Base-by-base conservation (phyloP, 2,797 vertebrate species). In the Phataginus tetradactyla region DNA sequence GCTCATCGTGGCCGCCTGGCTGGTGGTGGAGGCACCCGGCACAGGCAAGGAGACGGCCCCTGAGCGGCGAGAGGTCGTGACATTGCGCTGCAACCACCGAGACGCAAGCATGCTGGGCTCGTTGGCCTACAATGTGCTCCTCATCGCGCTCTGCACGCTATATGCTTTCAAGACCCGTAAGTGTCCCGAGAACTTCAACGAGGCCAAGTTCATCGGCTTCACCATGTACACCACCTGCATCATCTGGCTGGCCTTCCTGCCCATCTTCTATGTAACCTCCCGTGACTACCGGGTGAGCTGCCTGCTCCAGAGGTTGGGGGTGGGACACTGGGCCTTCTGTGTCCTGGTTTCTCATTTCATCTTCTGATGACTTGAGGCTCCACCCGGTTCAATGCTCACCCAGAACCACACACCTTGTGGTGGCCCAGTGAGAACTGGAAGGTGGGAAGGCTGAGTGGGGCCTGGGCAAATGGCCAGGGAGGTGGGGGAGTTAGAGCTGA, bases 191-290 rank as follows among this genome's bases (percentile, higher is more conserved):
- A 99, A 99, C 98, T 99, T 99, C 99, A 99, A 99, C 0, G 99
- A 99, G 98, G 99, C 99, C 98, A 99, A 99, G 97, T 99, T 99
- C 98, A 99, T 99, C 0, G 99, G 99, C 29, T 99, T 99, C 97
- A 99, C 99, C 97, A 99, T 99, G 99, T 99, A 99, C 97, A 99
- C 99, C 3, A 99, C 99, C 84, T 99, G 99, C 98, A 99, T 99
- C 99, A 99, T 99, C 99, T 99, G 99, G 99, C 99, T 99, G 81
- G 99, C 99, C 68, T 99, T 99, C 98, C 99, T 99, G 98, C 99
- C 99, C 85, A 99, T 99, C 99, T 99, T 99, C 99, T 99, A 99
- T 0, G 99, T 99, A 98, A 99, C 99, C 69, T 99, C 99, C 98
- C 99, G 99, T 6, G 99, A 99, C 98, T 99, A 99, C 98, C 99